Conservation (phyloP, 2,888 invertebrate genomes). For the Orchesella flavescens region DNA sequence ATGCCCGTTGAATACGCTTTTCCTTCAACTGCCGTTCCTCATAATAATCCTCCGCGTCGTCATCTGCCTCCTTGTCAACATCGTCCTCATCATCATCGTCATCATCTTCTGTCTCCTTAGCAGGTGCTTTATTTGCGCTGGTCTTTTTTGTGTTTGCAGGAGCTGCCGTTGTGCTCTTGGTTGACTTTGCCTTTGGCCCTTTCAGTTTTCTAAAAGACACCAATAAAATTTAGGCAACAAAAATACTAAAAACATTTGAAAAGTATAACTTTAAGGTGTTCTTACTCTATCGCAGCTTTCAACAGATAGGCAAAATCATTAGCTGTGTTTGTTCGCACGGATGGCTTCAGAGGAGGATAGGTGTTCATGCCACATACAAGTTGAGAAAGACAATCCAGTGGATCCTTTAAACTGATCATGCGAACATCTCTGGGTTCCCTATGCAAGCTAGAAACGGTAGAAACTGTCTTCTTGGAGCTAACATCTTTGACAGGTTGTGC, state of each 20-base stretch:
- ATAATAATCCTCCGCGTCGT: conserved; percentile 29
- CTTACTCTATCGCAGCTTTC: conserved; percentile 59
- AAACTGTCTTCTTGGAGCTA: background rate
- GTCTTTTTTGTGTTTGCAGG: conserved; percentile 9
- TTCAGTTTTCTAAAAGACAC: conserved; percentile 39
- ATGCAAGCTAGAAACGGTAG: background rate
- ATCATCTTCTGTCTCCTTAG: conserved; percentile 40
- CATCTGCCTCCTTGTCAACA: conserved; percentile 49
- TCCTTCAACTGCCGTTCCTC: background rate
- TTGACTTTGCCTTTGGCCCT: background rate
- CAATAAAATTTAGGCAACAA: background rate
- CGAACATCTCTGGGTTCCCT: conserved; percentile 41
- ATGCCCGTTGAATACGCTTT: conserved; percentile 8
- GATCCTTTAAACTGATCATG: conserved; percentile 52
- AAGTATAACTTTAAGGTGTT: background rate
- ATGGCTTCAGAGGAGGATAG: conserved; percentile 58
- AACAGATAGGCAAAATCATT: conserved; percentile 66
- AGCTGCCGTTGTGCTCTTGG: conserved; percentile 38
- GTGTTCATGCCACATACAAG: conserved; percentile 63
- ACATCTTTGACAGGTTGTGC: background rate
- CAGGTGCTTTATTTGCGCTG: conserved; percentile 9
- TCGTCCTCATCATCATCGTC: conserved; percentile 42
- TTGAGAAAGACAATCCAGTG: conserved; percentile 62
- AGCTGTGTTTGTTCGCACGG: conserved; percentile 36
- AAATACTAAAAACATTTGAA: background rate